These are phyloP conservation scores for Diplodus sargus DNA, from an alignment of 2,797 vertebrate species.

Conservation along the genomic window DNA sequence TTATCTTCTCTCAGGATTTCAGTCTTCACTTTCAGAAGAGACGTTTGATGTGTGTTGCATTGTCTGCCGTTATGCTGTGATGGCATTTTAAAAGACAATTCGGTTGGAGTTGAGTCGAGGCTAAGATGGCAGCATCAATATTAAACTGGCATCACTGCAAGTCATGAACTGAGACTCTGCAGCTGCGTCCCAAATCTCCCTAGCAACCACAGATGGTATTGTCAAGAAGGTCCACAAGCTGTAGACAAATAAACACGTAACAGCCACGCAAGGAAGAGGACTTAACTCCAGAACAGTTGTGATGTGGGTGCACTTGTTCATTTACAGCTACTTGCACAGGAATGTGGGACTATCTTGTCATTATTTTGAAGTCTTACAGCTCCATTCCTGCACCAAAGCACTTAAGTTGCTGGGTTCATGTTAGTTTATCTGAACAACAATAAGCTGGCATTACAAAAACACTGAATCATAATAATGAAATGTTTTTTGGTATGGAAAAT, in stretches of 20 bases:
- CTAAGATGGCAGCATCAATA: constrained; percentile 55
- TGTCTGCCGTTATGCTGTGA: constrained; percentile 25
- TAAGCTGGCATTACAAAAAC: not conserved
- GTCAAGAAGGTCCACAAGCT: constrained; percentile 52
- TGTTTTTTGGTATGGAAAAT: not conserved
- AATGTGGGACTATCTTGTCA: not conserved
- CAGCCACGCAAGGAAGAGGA: constrained; percentile 16
- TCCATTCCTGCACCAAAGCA: not conserved
- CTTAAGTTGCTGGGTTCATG: not conserved
- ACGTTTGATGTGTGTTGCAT: constrained; percentile 9
- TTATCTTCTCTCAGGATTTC: not conserved
- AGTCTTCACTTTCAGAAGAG: constrained; percentile 10
- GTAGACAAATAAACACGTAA: constrained; percentile 52
- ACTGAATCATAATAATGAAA: constrained; percentile 1
- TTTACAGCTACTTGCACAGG: not conserved
- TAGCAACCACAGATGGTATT: constrained; percentile 64
- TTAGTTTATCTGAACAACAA: not conserved
- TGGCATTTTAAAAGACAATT: constrained; percentile 40
- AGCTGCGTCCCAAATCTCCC: constrained; percentile 67
- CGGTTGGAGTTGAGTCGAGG: constrained; percentile 47
- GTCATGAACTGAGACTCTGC: constrained; percentile 59
- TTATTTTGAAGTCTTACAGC: not conserved
- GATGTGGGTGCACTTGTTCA: constrained; percentile 14
- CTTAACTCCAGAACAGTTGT: constrained; percentile 27
- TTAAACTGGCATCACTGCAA: constrained; percentile 58